Evolutionary conservation across 2,113 vertebrate genomes (phyloP).

Genomic region (Nerophis ophidion): DNA sequence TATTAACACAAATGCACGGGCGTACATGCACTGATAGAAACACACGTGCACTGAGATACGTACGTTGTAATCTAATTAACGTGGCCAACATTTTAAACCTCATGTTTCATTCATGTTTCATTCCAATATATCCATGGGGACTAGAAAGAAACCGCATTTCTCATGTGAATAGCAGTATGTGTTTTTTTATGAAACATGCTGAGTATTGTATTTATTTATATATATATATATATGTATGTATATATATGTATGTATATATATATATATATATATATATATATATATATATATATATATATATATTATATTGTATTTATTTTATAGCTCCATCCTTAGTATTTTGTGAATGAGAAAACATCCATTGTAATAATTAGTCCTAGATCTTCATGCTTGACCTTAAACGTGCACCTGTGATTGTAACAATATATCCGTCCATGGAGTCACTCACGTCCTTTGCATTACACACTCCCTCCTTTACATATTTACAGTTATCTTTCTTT

Average conservation of each 20-base stretch:
- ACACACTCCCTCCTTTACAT: no score
- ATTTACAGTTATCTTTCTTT: no score
- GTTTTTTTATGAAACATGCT: neutral
- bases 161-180: neutral
- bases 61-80: constrained; percentile 51
- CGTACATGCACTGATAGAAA: constrained; percentile 28
- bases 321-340: neutral
- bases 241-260: no score
- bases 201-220: no score
- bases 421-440: no score
- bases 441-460: no score
- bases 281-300: no score
- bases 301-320: no score
- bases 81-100: constrained; percentile 30
- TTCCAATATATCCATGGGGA: constrained; percentile 41
- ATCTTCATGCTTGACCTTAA: neutral
- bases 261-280: no score
- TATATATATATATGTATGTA: no score
- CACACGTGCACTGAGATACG: constrained; percentile 26
- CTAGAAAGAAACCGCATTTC: constrained; percentile 37
- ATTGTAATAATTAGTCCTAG: constrained; percentile 7
- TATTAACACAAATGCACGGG: constrained; percentile 53
- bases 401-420: neutral
- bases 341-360: neutral
- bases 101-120: constrained; percentile 42